phyloP scores from a whole-genome alignment of 2,888 invertebrate genomes.

The Piscicola geometra region DNA sequence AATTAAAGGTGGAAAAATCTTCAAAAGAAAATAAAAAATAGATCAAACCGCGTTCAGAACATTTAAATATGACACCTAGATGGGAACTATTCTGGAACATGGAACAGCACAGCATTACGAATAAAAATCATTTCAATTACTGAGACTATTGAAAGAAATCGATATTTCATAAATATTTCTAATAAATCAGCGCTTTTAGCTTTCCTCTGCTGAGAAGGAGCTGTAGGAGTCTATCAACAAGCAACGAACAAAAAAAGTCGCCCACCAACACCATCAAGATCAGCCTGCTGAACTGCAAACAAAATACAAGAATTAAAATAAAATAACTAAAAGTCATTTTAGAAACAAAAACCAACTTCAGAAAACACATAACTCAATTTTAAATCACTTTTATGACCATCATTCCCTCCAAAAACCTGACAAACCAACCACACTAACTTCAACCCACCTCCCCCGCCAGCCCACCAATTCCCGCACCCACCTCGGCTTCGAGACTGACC shows the following conservation, averaged over 20 bases:
- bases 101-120: no score
- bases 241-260: conserved; percentile 78
- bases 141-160: no score
- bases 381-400: not conserved
- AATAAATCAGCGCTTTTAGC: conserved; percentile 22
- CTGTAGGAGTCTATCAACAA: conserved; percentile 68
- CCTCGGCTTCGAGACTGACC: conserved; percentile 59
- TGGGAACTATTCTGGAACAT: no score
- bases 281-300: conserved; percentile 75
- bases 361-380: not conserved
- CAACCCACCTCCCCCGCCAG: not conserved
- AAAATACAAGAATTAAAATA: not conserved
- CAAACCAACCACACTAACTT: not conserved
- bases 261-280: conserved; percentile 76
- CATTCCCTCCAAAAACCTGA: no score
- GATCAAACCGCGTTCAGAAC: no score
- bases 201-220: conserved; percentile 30
- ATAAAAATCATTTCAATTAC: no score
- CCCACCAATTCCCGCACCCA: conserved; percentile 33
- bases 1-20: no score
- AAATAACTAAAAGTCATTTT: not conserved
- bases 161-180: no score
- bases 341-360: not conserved
- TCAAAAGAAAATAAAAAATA: no score
- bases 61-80: no score